phyloP scores from a whole-genome alignment of 2,888 invertebrate species.

The Gandaritis pyraliata region DNA sequence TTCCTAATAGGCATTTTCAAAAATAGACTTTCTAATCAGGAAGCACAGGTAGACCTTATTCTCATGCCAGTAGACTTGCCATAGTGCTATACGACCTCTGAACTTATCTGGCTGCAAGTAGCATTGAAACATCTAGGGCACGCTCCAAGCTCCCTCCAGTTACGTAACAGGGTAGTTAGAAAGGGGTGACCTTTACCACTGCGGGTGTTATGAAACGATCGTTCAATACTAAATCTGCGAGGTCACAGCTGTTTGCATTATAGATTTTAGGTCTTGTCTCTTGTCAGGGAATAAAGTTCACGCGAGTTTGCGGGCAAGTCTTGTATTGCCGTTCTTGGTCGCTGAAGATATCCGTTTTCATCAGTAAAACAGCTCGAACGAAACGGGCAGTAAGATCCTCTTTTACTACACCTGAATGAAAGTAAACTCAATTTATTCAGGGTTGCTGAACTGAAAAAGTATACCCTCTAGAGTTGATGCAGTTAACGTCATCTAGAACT shows the following conservation, averaged over 20 bases:
- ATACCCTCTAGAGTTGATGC: too few relatives aligned
- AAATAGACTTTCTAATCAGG: too few relatives aligned
- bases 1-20: too few relatives aligned
- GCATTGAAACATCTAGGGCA: slow-evolving; percentile 21
- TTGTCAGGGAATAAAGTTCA: neutral
- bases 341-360: too few relatives aligned
- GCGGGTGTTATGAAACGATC: slow-evolving; percentile 29
- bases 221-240: slow-evolving; percentile 25
- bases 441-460: too few relatives aligned
- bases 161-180: slow-evolving; percentile 24
- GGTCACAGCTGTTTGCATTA: slow-evolving; percentile 14
- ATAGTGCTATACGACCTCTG: slow-evolving; percentile 1
- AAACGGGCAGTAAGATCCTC: too few relatives aligned
- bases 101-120: slow-evolving; percentile 8
- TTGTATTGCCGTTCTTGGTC: too few relatives aligned
- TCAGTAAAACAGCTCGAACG: too few relatives aligned
- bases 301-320: neutral
- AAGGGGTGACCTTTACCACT: slow-evolving; percentile 30
- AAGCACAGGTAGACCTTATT: too few relatives aligned
- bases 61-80: neutral
- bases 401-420: too few relatives aligned
- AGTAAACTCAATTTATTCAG: too few relatives aligned
- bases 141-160: slow-evolving; percentile 8
- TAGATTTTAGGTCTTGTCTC: slow-evolving; percentile 2
- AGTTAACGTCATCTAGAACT: too few relatives aligned